Percentiles rank a stretch among this genome's conserved stretches.
Evolutionary conservation across 2,888 invertebrate genomes (phyloP).

Genomic region (Sarcophaga carnaria): DNA sequence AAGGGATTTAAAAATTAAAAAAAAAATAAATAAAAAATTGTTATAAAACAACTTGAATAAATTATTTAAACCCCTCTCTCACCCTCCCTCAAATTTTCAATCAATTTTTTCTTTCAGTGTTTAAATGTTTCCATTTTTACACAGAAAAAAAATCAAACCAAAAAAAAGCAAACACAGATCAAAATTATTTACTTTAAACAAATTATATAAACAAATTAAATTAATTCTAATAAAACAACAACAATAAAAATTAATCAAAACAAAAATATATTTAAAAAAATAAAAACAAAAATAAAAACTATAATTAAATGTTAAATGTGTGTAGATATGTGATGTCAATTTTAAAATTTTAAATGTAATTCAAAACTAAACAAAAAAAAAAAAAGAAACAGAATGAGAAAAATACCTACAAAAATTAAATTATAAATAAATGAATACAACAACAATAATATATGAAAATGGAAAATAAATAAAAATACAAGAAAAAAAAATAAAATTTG

Average conservation of each 20-base stretch:
- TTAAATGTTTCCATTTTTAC: not conserved
- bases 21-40: too few relatives aligned
- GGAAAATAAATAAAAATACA: conserved; percentile 40
- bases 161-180: not conserved
- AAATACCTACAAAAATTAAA: not conserved
- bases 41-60: too few relatives aligned
- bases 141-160: not conserved
- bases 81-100: not conserved
- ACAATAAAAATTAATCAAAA: conserved; percentile 20
- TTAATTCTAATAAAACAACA: not conserved
- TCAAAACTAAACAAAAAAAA: conserved; percentile 50
- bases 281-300: conserved; percentile 34
- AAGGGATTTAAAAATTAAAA: too few relatives aligned
- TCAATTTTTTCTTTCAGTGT: conserved; percentile 31
- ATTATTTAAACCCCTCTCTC: too few relatives aligned
- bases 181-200: conserved; percentile 16
- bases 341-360: conserved; percentile 69
- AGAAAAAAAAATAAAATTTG: conserved; percentile 40
- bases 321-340: conserved; percentile 70
- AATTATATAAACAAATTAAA: conserved; percentile 17
- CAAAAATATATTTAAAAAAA: conserved; percentile 16
- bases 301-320: conserved; percentile 68
- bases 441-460: too few relatives aligned
- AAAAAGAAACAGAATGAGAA: conserved; percentile 12
- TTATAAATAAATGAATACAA: not conserved